Conservation (phyloP, 1,140 invertebrate genomes). For the Tetramorium simillimum region DNA sequence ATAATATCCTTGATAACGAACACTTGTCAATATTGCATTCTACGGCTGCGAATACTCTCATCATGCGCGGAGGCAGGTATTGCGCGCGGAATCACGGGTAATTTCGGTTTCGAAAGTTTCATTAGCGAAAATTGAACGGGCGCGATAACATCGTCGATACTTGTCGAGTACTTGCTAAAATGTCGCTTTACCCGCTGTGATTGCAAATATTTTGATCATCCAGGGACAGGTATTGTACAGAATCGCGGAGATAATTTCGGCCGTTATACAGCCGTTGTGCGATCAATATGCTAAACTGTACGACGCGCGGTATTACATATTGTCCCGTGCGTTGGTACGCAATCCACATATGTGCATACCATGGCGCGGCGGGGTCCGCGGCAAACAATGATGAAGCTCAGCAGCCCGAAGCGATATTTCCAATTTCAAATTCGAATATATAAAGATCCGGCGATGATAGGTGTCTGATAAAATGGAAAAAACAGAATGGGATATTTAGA, state of each 20-base stretch:
- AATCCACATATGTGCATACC: constrained; percentile 48
- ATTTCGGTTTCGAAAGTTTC: constrained; percentile 43
- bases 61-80: neutral
- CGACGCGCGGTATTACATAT: constrained; percentile 47
- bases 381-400: constrained; percentile 50
- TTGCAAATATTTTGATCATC: constrained; percentile 56
- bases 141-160: constrained; percentile 11
- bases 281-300: constrained; percentile 62
- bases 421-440: constrained; percentile 53
- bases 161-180: constrained; percentile 44
- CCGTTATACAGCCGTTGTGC: constrained; percentile 43
- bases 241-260: constrained; percentile 49
- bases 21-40: constrained; percentile 19
- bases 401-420: constrained; percentile 51
- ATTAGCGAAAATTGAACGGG: constrained; percentile 34
- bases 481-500: constrained; percentile 6
- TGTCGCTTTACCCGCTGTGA: constrained; percentile 3
- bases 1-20: constrained; percentile 29
- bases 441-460: constrained; percentile 27
- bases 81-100: neutral
- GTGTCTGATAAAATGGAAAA: constrained; percentile 14
- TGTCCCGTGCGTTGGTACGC: constrained; percentile 41
- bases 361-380: neutral
- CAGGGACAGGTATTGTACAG: constrained; percentile 16
- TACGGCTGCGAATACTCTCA: neutral